These are phyloP conservation scores for Rugalucina vietnamica DNA, from an alignment of 2,888 invertebrate species.

Conservation along the genomic window DNA sequence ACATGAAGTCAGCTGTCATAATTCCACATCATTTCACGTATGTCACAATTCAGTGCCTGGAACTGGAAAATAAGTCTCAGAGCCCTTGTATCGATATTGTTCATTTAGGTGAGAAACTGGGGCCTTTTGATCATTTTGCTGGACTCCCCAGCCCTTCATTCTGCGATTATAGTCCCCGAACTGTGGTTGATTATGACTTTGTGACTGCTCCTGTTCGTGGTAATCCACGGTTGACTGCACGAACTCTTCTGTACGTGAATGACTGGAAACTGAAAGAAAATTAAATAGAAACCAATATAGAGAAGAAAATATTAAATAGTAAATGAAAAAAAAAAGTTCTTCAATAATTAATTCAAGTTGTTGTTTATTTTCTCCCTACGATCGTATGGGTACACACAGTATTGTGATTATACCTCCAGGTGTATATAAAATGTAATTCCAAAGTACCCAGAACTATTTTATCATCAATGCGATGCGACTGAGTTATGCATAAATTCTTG, in stretches of 20 bases:
- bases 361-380: too few relatives aligned
- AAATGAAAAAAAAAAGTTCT: too few relatives aligned
- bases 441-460: too few relatives aligned
- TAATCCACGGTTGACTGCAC: constrained; percentile 10
- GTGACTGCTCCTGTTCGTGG: background rate
- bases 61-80: background rate
- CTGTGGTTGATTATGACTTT: background rate
- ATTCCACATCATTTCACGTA: background rate
- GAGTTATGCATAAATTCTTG: too few relatives aligned
- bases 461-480: too few relatives aligned
- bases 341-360: too few relatives aligned
- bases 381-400: too few relatives aligned
- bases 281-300: too few relatives aligned
- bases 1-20: background rate
- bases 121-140: background rate
- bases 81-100: background rate
- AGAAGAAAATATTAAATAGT: too few relatives aligned
- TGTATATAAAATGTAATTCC: too few relatives aligned
- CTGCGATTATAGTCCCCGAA: constrained; percentile 73
- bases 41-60: constrained; percentile 16
- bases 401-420: too few relatives aligned
- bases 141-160: constrained; percentile 69
- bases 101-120: background rate
- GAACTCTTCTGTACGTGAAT: background rate
- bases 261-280: background rate